These are phyloP conservation scores for Tenthredo distinguenda DNA, from an alignment of 2,888 invertebrate species.

Conservation along the genomic window DNA sequence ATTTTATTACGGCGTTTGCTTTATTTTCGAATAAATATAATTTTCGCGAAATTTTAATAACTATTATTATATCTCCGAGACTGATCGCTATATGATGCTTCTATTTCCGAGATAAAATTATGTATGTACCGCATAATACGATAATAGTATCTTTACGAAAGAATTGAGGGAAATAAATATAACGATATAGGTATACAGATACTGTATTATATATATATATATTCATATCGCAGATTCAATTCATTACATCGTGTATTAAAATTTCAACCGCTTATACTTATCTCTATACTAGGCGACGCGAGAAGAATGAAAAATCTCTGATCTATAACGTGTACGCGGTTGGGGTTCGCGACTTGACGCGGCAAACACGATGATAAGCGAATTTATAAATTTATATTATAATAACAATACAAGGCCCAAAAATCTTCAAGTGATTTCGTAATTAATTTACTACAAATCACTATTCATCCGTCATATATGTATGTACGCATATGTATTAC, in stretches of 20 bases:
- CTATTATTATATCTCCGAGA: background rate
- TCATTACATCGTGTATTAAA: background rate
- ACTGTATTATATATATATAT: too few species aligned
- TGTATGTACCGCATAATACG: background rate
- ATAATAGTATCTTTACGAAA: background rate
- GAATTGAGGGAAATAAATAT: background rate
- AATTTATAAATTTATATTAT: background rate
- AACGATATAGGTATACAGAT: background rate
- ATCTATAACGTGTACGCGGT: background rate
- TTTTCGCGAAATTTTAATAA: background rate
- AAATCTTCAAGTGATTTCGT: slow-evolving; percentile 1
- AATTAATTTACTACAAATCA: background rate
- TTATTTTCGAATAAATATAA: background rate
- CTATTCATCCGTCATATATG: background rate
- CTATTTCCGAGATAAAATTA: background rate
- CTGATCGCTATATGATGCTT: background rate
- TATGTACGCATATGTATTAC: background rate
- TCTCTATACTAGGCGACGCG: background rate
- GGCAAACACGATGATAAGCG: background rate
- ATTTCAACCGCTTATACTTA: background rate
- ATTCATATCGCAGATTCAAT: background rate
- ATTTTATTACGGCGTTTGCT: background rate
- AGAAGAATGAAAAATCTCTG: background rate
- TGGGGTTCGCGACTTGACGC: background rate
- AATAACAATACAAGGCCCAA: background rate